Evolutionary conservation across 2,888 invertebrate genomes (phyloP).

Genomic region (Acrobeloides nanus): DNA sequence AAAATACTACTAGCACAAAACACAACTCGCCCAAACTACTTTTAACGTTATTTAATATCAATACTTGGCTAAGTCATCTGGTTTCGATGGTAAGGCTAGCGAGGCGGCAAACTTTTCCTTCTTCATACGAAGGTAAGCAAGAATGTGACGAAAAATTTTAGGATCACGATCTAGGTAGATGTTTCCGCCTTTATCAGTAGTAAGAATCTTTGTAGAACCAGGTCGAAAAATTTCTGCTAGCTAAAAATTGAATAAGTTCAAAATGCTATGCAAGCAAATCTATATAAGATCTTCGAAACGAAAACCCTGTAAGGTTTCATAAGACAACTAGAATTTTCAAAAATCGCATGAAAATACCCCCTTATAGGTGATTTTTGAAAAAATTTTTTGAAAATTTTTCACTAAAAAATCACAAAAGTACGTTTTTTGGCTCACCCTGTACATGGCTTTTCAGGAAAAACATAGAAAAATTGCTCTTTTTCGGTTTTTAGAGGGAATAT

Average conservation of each 20-base stretch:
- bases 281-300: neutral
- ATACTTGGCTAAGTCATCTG: constrained; percentile 52
- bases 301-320: too few species aligned
- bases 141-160: constrained; percentile 89
- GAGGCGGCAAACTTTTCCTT: constrained; percentile 56
- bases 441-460: too few species aligned
- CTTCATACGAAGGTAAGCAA: constrained; percentile 89
- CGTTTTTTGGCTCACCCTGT: too few species aligned
- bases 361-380: too few species aligned
- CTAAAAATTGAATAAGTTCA: neutral
- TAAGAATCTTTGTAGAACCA: constrained; percentile 39
- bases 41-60: neutral
- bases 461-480: too few species aligned
- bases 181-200: constrained; percentile 58
- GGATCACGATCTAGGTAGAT: constrained; percentile 98
- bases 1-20: too few species aligned
- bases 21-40: too few species aligned
- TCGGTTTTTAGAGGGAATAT: too few species aligned
- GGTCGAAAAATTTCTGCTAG: constrained; percentile 48
- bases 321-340: too few species aligned
- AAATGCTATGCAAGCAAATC: neutral
- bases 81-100: constrained; percentile 51
- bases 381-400: too few species aligned
- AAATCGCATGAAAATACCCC: too few species aligned
- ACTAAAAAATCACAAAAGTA: too few species aligned